Evolutionary conservation across 2,113 vertebrate species (phyloP).

Genomic region (Crotalus viridis): DNA sequence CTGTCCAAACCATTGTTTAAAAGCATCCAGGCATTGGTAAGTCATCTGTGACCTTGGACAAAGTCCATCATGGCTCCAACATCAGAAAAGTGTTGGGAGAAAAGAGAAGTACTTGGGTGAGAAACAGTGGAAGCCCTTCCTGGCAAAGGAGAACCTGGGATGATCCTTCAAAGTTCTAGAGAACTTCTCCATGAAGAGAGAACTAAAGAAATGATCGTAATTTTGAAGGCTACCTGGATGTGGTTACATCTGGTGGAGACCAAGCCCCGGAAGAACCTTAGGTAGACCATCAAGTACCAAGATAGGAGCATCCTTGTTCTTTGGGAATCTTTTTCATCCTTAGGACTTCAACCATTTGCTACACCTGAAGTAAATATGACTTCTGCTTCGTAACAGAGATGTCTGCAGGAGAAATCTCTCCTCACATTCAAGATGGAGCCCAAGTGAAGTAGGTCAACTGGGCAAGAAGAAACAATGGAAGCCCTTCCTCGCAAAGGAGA

Average conservation of each 20-base stretch:
- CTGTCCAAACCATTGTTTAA: too few species aligned
- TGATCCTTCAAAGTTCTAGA: not conserved
- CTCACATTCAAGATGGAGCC: not conserved
- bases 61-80: too few species aligned
- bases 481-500: not conserved
- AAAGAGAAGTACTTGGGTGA: too few species aligned
- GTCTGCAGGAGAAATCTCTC: not conserved
- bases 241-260: not conserved
- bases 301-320: not conserved
- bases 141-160: not conserved
- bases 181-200: not conserved
- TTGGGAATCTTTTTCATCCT: not conserved
- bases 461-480: not conserved
- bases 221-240: not conserved
- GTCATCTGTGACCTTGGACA: too few species aligned
- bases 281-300: not conserved
- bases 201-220: not conserved
- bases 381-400: not conserved
- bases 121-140: not conserved
- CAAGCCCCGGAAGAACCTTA: not conserved
- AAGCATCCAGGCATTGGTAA: too few species aligned
- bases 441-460: not conserved
- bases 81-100: too few species aligned
- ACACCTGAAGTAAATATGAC: not conserved
- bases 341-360: not conserved